Conservation (phyloP, 2,113 vertebrate genomes). For the Leucopsar rothschildi region DNA sequence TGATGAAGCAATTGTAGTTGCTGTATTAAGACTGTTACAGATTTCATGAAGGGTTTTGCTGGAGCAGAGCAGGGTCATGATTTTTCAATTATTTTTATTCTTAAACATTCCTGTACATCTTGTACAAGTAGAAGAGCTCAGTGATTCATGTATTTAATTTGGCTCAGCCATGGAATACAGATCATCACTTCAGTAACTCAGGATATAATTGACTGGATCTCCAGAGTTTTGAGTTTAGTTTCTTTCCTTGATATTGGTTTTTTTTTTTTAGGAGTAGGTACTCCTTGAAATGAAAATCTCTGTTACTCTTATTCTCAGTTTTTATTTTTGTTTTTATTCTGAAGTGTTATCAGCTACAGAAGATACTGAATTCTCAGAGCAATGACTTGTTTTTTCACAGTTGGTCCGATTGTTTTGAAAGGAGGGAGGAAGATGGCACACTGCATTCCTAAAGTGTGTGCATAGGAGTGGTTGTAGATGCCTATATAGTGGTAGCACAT, state of each 20-base stretch:
- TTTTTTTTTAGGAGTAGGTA: background rate
- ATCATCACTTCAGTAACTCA: background rate
- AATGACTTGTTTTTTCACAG: background rate
- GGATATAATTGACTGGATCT: background rate
- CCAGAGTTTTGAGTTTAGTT: background rate
- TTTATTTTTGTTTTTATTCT: background rate
- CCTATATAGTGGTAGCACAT: background rate
- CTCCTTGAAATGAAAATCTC: background rate
- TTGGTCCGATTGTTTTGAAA: background rate
- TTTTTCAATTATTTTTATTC: background rate
- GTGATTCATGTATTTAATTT: background rate
- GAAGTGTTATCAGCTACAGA: background rate
- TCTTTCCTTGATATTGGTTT: background rate
- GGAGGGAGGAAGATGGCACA: fast-evolving
- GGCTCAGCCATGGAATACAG: background rate
- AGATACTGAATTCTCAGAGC: background rate
- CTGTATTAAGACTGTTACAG: background rate
- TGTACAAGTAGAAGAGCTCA: background rate
- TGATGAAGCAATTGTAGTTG: background rate
- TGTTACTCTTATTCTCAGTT: background rate
- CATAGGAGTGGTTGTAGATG: background rate
- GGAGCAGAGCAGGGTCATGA: background rate
- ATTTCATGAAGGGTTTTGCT: background rate
- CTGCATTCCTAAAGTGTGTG: background rate
- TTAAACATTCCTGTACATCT: background rate